These are phyloP conservation scores for Nemoura dubitans DNA, from an alignment of 2,888 invertebrate genomes.

Conservation along the genomic window DNA sequence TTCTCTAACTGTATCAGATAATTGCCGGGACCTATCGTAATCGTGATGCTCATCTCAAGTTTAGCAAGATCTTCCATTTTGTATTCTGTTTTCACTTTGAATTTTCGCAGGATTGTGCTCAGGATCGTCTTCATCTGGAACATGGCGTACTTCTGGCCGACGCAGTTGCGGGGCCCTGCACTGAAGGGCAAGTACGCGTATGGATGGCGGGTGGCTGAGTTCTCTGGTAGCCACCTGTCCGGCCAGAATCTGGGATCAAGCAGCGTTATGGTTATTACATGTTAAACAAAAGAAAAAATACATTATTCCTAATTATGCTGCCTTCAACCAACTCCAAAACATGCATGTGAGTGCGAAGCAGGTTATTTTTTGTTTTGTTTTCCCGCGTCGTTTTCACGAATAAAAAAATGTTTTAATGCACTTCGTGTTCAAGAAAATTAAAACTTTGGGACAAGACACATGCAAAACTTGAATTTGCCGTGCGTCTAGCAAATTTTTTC, in stretches of 20 bases:
- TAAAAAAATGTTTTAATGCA: too few relatives aligned
- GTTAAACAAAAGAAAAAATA: too few relatives aligned
- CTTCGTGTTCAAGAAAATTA: too few relatives aligned
- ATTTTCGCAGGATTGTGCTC: not conserved
- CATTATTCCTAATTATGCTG: too few relatives aligned
- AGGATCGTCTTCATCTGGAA: constrained; percentile 28
- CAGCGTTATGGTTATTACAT: not conserved
- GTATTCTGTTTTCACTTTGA: constrained; percentile 10
- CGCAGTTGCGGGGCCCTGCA: constrained; percentile 14
- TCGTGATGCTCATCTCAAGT: constrained; percentile 27
- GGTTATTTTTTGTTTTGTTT: not conserved
- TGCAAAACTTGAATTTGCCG: too few relatives aligned
- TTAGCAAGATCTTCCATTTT: constrained; percentile 14
- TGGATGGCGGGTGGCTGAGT: not conserved
- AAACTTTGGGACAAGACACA: too few relatives aligned
- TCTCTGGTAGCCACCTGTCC: constrained; percentile 8
- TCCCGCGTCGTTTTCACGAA: not conserved
- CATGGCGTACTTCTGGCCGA: constrained; percentile 30
- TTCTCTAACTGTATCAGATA: constrained; percentile 17
- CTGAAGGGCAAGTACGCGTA: constrained; percentile 28
- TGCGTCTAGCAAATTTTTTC: too few relatives aligned
- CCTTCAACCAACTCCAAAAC: too few relatives aligned
- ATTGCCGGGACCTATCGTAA: constrained; percentile 16
- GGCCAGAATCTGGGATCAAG: constrained; percentile 21
- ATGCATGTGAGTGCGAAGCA: too few relatives aligned